Base-by-base conservation (phyloP, 2,113 vertebrate species). In the Aphelocoma coerulescens region DNA sequence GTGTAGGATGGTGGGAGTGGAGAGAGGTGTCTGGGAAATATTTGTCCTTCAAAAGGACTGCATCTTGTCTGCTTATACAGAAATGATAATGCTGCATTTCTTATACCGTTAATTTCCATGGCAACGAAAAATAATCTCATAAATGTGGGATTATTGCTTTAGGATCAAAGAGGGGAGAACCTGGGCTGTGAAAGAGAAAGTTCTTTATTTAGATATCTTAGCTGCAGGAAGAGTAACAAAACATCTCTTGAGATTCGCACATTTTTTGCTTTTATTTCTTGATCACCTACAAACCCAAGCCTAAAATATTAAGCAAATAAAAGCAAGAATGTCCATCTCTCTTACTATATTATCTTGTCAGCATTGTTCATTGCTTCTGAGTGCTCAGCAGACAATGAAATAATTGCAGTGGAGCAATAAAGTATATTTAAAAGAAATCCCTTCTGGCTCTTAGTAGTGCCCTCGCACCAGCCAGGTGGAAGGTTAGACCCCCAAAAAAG, bases 61-160 rank as follows among this genome's bases (percentile, higher is more conserved):
- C 3, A 24, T 93, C 74, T 85, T 90, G 39, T 16, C 89, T 93
- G 30, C 79, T 88, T 78, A 39, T 27, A 52, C 4, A 3, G 69
- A 72, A 91, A 91, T 30, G 23, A 61, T 89, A 93, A 78, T 93
- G 71, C 77, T 74, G 81, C 57, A 51, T 80, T 86, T 93, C 91
- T 87, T 83, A 67, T 55, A 80, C 85, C 0, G 5, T 93, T 96
- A 91, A 93, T 95, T 96, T 94, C 94, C 92, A 97, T 95, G 77
- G 94, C 90, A 97, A 95, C 35, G 0, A 81, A 90, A 93, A 94
- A 91, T 95, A 96, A 96, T 97, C 93, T 93, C 88, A 94, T 91
- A 94, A 90, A 93, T 93, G 85, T 30, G 48, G 85, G 90, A 95
- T 94, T 97, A 94, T 92, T 89, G 73, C 85, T 75, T 93, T 49